Percentiles rank a stretch among this genome's conserved stretches.
These are phyloP conservation scores for Kryptolebias marmoratus DNA, from an alignment of 2,113 vertebrate genomes.

Conservation along the genomic window DNA sequence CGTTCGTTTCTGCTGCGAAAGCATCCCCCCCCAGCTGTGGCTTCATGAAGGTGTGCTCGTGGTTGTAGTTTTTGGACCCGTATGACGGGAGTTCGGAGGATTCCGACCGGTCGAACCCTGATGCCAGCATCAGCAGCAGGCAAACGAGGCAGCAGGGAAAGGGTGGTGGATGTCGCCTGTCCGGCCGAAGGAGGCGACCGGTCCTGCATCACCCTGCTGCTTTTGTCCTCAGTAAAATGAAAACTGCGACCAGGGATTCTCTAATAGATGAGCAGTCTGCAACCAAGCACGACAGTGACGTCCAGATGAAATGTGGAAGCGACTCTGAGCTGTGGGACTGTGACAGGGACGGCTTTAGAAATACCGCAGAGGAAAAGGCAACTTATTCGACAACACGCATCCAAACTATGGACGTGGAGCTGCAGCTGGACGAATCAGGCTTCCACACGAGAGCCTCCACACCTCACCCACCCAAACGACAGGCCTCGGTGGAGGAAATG, in stretches of 20 bases:
- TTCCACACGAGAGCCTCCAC: not conserved
- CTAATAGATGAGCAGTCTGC: not conserved
- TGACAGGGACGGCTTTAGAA: constrained; percentile 2
- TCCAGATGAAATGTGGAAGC: constrained; percentile 68
- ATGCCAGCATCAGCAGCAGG: constrained; percentile 30
- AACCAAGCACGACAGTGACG: constrained; percentile 30
- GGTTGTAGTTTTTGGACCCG: constrained; percentile 84
- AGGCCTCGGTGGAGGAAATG: constrained; percentile 9
- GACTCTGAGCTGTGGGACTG: constrained; percentile 53
- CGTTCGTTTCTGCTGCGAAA: constrained; percentile 1
- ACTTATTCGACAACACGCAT: constrained; percentile 20
- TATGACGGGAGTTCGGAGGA: constrained; percentile 88
- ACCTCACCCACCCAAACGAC: not conserved
- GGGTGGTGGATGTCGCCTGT: constrained; percentile 36
- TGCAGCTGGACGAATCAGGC: constrained; percentile 38
- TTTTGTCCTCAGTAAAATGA: constrained; percentile 32
- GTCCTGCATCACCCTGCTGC: constrained; percentile 34
- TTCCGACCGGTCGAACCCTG: constrained; percentile 71
- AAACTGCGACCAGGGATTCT: constrained; percentile 23
- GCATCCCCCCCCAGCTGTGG: not conserved
- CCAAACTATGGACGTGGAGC: constrained; percentile 39
- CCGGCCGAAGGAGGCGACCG: constrained; percentile 37
- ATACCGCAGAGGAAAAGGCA: constrained; percentile 6
- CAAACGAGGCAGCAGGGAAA: constrained; percentile 26
- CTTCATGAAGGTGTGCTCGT: constrained; percentile 10